phyloP scores from a whole-genome alignment of 2,888 invertebrate genomes.

The Nomada goodeniana region DNA sequence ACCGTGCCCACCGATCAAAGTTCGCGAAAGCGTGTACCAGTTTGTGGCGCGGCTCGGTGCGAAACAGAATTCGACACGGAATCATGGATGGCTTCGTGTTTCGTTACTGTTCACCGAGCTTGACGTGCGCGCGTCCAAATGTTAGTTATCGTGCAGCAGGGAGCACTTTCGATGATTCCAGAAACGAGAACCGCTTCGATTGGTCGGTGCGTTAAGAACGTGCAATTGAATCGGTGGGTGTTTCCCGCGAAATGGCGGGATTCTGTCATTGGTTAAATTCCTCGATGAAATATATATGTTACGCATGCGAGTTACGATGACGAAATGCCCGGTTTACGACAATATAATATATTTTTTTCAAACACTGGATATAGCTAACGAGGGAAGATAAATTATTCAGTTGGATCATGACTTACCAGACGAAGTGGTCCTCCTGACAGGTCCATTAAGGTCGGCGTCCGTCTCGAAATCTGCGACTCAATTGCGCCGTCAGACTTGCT shows the following conservation, averaged over 20 bases:
- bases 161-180: not conserved
- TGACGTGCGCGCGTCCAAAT: too few relatives aligned
- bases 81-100: not conserved
- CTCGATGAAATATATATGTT: not conserved
- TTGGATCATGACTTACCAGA: constrained; percentile 21
- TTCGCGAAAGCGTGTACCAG: not conserved
- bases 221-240: not conserved
- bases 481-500: not conserved
- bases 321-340: not conserved
- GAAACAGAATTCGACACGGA: constrained; percentile 7
- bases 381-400: not conserved
- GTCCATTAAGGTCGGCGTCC: constrained; percentile 19
- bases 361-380: not conserved
- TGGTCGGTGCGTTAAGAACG: not conserved
- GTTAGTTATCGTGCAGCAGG: not conserved
- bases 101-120: not conserved
- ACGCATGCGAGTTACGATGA: not conserved
- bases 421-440: not conserved
- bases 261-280: not conserved
- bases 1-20: constrained; percentile 25
- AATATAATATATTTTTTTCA: not conserved
- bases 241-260: not conserved
- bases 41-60: not conserved
- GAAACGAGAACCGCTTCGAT: not conserved
- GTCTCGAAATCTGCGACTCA: not conserved